phyloP scores from a whole-genome alignment of 2,888 invertebrate species.

The Aplocera efformata region DNA sequence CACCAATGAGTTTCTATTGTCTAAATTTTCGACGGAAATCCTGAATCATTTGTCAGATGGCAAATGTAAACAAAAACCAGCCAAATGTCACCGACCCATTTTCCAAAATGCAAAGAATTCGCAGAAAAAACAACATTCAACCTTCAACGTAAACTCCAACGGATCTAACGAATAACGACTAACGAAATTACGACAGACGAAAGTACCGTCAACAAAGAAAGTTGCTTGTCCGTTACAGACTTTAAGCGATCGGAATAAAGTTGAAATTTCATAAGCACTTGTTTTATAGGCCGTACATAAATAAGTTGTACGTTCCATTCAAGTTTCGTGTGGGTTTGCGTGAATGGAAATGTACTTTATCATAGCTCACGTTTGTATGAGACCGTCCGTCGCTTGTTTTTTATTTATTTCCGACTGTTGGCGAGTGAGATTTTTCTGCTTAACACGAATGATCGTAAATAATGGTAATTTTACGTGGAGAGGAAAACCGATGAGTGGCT shows the following conservation, averaged over 20 bases:
- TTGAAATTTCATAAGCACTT: not conserved
- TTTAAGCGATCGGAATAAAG: slow-evolving; percentile 7
- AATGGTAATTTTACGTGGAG: slow-evolving; percentile 3
- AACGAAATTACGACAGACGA: slow-evolving; percentile 7
- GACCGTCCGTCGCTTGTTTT: slow-evolving; percentile 20
- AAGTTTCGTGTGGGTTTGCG: slow-evolving; percentile 28
- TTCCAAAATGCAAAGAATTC: no score
- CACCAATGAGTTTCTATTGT: no score
- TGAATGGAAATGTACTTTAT: slow-evolving; percentile 30
- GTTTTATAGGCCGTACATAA: slow-evolving; percentile 17
- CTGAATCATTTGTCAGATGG: no score
- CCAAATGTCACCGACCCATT: no score
- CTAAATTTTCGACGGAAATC: no score
- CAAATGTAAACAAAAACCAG: no score
- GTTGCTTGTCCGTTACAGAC: slow-evolving; percentile 2
- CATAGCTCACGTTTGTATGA: slow-evolving; percentile 24
- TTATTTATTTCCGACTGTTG: slow-evolving; percentile 14
- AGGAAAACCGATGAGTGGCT: not conserved
- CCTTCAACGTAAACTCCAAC: not conserved
- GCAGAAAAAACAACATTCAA: no score
- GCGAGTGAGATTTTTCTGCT: slow-evolving; percentile 10
- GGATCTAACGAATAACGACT: not conserved
- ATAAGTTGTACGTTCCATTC: slow-evolving; percentile 18
- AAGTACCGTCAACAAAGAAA: slow-evolving; percentile 13
- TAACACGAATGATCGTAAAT: slow-evolving; percentile 7